Conservation (phyloP, 2,888 invertebrate genomes). For the Chrysolina americana region DNA sequence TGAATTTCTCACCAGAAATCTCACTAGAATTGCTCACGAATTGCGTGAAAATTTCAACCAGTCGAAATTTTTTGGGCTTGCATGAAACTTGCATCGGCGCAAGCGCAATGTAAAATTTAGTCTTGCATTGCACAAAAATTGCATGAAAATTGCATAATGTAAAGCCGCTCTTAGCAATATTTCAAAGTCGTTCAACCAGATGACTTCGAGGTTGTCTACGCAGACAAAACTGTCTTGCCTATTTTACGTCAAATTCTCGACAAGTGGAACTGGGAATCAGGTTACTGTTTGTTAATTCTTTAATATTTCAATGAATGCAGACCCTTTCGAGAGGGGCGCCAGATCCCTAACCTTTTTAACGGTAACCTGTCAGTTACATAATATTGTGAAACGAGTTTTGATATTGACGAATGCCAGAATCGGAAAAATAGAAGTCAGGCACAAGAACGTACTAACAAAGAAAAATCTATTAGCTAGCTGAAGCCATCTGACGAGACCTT, state of each 20-base stretch:
- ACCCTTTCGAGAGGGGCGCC: constrained; percentile 17
- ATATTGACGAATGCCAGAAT: constrained; percentile 7
- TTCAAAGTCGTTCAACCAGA: not conserved
- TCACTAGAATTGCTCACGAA: too few species aligned
- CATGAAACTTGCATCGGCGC: too few species aligned
- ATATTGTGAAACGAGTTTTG: not conserved
- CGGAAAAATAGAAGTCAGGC: not conserved
- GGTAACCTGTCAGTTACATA: constrained; percentile 9
- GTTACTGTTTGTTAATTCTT: constrained; percentile 3
- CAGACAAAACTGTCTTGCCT: not conserved
- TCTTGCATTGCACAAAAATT: too few species aligned
- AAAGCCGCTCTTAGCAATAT: not conserved
- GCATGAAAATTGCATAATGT: too few species aligned
- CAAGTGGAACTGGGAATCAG: constrained; percentile 1
- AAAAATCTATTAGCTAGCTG: not conserved
- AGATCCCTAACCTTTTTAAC: not conserved
- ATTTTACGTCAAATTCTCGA: constrained; percentile 1
- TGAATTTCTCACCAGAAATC: too few species aligned
- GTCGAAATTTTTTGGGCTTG: too few species aligned
- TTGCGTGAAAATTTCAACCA: too few species aligned
- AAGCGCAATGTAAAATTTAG: too few species aligned
- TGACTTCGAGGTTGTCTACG: not conserved
- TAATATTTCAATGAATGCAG: not conserved
- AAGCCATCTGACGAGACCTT: too few species aligned
- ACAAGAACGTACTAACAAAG: not conserved